Conservation (phyloP, 2,888 invertebrate genomes). For the Sabatieria punctata region DNA sequence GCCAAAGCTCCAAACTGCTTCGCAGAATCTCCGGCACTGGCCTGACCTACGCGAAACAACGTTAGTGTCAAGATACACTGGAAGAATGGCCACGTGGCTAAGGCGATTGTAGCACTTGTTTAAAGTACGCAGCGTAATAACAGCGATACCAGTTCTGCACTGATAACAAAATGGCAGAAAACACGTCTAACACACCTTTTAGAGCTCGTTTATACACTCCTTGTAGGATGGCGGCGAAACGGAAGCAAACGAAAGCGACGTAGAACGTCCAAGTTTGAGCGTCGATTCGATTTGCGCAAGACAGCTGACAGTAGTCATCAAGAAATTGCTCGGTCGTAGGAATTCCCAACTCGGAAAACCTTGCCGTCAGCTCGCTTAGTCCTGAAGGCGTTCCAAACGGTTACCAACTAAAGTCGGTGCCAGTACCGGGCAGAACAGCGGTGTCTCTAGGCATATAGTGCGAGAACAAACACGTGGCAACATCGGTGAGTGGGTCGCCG, state of each 20-base stretch:
- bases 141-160: too few relatives aligned
- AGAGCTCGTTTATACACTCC: conserved; percentile 34
- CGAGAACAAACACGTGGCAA: conserved; percentile 28
- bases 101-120: too few relatives aligned
- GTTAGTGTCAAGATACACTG: too few relatives aligned
- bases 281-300: conserved; percentile 18
- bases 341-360: conserved; percentile 20
- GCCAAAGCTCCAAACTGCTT: too few relatives aligned
- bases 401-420: not conserved
- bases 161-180: too few relatives aligned
- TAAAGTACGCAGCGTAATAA: too few relatives aligned
- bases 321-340: conserved; percentile 22
- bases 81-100: too few relatives aligned
- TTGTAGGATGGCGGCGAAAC: conserved; percentile 34
- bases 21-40: too few relatives aligned
- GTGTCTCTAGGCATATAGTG: conserved; percentile 24
- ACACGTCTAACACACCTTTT: conserved; percentile 23
- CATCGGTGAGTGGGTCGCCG: conserved; percentile 36
- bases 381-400: conserved; percentile 18
- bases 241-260: conserved; percentile 33
- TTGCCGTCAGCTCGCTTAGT: conserved; percentile 11
- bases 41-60: too few relatives aligned
- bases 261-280: conserved; percentile 30
- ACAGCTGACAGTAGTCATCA: conserved; percentile 18
- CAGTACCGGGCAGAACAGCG: conserved; percentile 10